Percentiles rank a stretch among this genome's conserved stretches.
Evolutionary conservation across 2,888 invertebrate genomes (phyloP).

Genomic region (Sphaerophoria taeniata): DNA sequence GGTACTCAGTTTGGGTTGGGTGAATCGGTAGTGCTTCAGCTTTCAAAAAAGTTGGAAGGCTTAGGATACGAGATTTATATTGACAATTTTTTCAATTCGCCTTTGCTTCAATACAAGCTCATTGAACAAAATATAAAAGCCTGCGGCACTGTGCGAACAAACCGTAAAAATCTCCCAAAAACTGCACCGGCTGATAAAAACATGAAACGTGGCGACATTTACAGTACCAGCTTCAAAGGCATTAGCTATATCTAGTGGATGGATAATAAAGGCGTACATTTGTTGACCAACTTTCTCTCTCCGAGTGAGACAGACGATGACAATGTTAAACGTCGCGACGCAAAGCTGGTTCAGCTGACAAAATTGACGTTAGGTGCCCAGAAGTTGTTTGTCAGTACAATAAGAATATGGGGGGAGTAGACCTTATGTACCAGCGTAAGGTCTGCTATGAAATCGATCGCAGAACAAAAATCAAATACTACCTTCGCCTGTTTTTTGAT

Average conservation of each 20-base stretch:
- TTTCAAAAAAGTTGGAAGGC: not conserved
- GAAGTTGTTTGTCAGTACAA: conserved; percentile 27
- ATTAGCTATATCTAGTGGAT: no score
- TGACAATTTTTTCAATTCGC: conserved; percentile 20
- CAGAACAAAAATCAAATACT: conserved; percentile 52
- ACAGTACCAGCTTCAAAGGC: no score
- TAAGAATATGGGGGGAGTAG: conserved; percentile 43
- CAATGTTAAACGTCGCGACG: no score
- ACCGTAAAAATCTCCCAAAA: not conserved
- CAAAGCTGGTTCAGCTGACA: conserved; percentile 33
- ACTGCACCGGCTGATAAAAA: not conserved
- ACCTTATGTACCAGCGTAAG: conserved; percentile 56
- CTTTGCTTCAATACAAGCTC: not conserved
- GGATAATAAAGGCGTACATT: no score
- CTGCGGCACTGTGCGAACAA: not conserved
- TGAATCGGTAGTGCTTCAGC: not conserved
- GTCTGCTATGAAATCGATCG: conserved; percentile 51
- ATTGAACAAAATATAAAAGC: not conserved
- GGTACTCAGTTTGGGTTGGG: not conserved
- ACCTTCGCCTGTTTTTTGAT: conserved; percentile 43
- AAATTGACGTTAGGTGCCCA: conserved; percentile 44
- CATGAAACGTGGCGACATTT: not conserved
- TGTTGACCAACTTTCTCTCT: no score
- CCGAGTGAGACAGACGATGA: no score
- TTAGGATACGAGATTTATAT: conserved; percentile 13